Evolutionary conservation across 2,888 invertebrate genomes (phyloP), one percentile per base, ranked within the genome.

Genomic region (Galeruca laticollis): DNA sequence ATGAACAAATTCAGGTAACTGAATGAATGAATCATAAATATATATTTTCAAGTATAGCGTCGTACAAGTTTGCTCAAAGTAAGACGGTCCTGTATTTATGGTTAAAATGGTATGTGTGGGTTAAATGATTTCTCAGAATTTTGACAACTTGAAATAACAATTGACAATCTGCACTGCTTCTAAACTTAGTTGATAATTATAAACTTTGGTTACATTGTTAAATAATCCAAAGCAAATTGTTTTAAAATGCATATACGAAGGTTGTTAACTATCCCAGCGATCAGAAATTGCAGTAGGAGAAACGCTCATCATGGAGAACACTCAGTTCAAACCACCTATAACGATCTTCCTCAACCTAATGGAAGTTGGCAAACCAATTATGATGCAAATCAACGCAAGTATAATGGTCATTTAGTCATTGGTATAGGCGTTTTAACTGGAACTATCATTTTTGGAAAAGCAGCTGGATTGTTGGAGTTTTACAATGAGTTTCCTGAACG

Each of bases 341-440:
- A 94, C 78, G 94, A 95, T 82, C 84, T 94, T 82, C 94, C 94
- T 0, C 87, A 91, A 60, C 95, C 95, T 1, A 86, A 87, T 69
- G 95, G 95, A 66, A 91, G 92, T 21, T 96, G 95, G 94, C 87
- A 93, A 82, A 89, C 91, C 63, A 84, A 88, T 57, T 80, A 94
- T 79, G 88, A 90, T 65, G 88, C 89, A 37, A 88, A 88, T 71
- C 92, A 95, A 82, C 86, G 88, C 73, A 89, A 88, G 79, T 92
- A 92, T 87, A 95, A 94, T 79, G 83, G 88, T 9, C 87, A 89
- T 13, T 87, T 96, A 60, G 76, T 87, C 10, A 79, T 87, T 60
- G 94, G 94, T 1, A 59, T 91, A 43, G 84, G 82, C 13, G 86
- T 90, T 81, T 72, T 88, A 11, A 6, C 70, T 40, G 81, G 78